Evolutionary conservation across 1,140 invertebrate genomes (phyloP), one percentile per base, ranked within the genome.

Genomic region (Drosophila ananassae): DNA sequence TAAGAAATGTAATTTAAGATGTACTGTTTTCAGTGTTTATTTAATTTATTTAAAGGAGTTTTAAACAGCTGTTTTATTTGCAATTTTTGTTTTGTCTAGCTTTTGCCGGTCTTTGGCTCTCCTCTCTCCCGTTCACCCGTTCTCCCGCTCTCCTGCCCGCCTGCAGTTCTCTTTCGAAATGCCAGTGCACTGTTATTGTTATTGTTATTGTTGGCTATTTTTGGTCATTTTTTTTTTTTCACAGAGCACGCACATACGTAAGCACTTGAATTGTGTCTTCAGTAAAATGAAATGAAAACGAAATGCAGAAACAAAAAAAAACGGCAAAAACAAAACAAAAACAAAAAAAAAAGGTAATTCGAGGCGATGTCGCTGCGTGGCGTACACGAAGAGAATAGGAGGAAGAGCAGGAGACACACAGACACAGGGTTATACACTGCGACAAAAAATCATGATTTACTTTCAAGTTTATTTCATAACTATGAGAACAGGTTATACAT

Each of bases 141-240:
- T 17, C 17, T 61, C 72, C 44, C 44, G 39, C 37, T 24, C 30
- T 46, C 39, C 13, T 47, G 34, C 71, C 53, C 59, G 46, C 47
- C 68, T 34, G 10, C 52, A 30, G 21, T 32, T 17, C 5, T 41
- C 39, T 13, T 10, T 67, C 10, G 17, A 5, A 30, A 25, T 62
- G 41, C 25, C 59, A 55, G 44, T 66, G 72, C 72, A 74, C 57
- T 75, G 52, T 74, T 73, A 63, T 75, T 75, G 61, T 74, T 73
- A 63, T 75, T 75, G 61, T 75, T 73, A 54, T 74, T 74, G 41
- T 64, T 64, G 52, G 60, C 52, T 75, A 58, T 75, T 75, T 75
- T 75, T 34, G 52, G 53, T 24, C 46, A 54, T 28, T 17, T 17
- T 66, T 28, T 66, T 28, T 66, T 61, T 64, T 39, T 56, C 44